Conservation (phyloP, 2,888 invertebrate genomes). For the Charanyca ferruginea region DNA sequence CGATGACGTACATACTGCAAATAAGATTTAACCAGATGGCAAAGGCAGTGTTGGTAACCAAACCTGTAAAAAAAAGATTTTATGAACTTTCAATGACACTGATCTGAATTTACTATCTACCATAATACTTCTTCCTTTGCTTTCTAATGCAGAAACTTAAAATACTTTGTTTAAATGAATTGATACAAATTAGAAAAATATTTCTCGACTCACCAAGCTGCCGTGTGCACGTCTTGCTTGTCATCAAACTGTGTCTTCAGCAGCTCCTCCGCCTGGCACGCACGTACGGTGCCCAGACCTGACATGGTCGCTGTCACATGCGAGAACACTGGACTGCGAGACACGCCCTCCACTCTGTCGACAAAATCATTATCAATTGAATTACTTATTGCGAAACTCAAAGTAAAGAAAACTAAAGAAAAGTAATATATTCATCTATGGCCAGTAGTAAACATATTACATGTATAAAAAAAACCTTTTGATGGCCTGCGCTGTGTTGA, state of each 20-base stretch:
- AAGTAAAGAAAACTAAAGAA: no score
- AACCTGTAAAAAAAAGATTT: slow-evolving; percentile 80
- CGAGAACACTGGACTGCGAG: slow-evolving; percentile 96
- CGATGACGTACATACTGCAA: slow-evolving; percentile 91
- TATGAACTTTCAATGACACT: background rate
- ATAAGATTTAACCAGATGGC: slow-evolving; percentile 92
- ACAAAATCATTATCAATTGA: background rate
- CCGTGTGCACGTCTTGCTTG: slow-evolving; percentile 92
- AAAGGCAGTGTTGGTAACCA: slow-evolving; percentile 92
- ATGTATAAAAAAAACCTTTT: slow-evolving; percentile 91
- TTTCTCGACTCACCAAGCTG: slow-evolving; percentile 87
- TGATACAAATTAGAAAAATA: background rate
- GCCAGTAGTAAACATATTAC: background rate
- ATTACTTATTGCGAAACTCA: slow-evolving; percentile 4
- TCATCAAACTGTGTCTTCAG: slow-evolving; percentile 92
- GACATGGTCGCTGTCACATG: slow-evolving; percentile 95
- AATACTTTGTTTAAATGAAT: background rate
- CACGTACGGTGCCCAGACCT: slow-evolving; percentile 95
- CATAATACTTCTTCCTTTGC: no score
- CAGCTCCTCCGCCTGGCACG: slow-evolving; percentile 92
- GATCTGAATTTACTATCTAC: no score
- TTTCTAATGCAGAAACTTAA: background rate
- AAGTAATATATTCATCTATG: background rate
- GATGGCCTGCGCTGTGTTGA: slow-evolving; percentile 93
- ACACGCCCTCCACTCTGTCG: slow-evolving; percentile 87